Base-by-base conservation (phyloP, 2,797 vertebrate genomes). In the Melanotaenia boesemani region DNA sequence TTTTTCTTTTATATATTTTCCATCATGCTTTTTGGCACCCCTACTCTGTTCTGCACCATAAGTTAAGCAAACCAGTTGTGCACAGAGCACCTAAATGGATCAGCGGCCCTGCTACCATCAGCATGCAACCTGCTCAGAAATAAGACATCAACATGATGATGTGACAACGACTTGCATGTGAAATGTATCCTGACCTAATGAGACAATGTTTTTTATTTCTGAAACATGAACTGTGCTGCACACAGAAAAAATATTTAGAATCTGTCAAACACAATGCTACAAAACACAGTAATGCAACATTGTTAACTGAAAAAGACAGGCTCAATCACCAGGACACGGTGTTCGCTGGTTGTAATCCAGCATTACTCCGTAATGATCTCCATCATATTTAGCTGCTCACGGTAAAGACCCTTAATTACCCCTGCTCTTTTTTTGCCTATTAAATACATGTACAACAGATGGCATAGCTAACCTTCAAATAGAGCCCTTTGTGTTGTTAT, bases 401-500 rank as follows among this genome's bases (percentile, higher is more conserved):
- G 15, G 73, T 65, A 77, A 62, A 60, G 60, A 55, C 48, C 63
- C 62, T 63, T 82, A 84, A 81, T 88, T 83, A 80, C 65, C 12
- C 11, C 39, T 77, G 63, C 30, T 36, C 41, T 75, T 69, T 85
- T 28, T 79, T 81, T 55, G 61, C 71, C 80, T 68, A 76, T 80
- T 64, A 73, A 68, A 72, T 63, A 22, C 41, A 36, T 54, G 63
- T 39, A 57, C 16, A 18, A 32, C 70, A 84, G 73, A 77, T 6
- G 16, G 68, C 56, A 74, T 75, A 66, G 74, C 83, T 87, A 82
- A 86, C 83, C 83, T 89, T 89, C 88, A 82, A 88, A 83, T 62
- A 77, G 65, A 77, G 65, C 20, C 61, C 68, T 85, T 72, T 80
- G 32, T 76, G 70, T 58, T 72, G 34, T 60, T 67, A 28, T 41